phyloP scores from a whole-genome alignment of 2,797 vertebrate species.

The Paguma larvata region DNA sequence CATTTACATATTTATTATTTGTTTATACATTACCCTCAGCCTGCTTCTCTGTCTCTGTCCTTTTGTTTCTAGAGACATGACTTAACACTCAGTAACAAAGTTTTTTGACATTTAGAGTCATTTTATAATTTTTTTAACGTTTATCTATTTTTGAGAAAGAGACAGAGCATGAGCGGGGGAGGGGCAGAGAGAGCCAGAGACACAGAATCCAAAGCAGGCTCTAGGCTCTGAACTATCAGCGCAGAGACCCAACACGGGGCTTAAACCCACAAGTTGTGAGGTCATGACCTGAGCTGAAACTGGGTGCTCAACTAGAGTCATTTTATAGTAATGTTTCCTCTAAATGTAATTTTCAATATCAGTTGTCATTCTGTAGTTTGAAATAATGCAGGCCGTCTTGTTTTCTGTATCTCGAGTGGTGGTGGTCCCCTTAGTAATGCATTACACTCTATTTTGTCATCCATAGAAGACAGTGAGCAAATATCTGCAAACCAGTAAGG shows the following conservation, averaged over 20 bases:
- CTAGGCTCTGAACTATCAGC: too few relatives aligned
- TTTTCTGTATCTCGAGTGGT: not conserved
- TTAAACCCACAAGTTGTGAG: too few relatives aligned
- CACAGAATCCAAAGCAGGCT: too few relatives aligned
- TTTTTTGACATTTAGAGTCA: constrained; percentile 27
- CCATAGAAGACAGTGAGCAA: constrained; percentile 54
- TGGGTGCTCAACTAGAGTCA: not conserved
- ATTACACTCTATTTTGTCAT: constrained; percentile 32
- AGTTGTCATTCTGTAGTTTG: not conserved
- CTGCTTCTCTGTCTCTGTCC: not conserved
- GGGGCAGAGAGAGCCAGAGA: too few relatives aligned
- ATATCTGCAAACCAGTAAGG: constrained; percentile 55
- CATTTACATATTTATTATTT: not conserved
- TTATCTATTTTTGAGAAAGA: too few relatives aligned
- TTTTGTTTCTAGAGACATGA: not conserved
- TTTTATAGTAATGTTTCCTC: not conserved
- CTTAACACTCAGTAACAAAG: not conserved
- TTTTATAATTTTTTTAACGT: not conserved
- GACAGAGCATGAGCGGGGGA: too few relatives aligned
- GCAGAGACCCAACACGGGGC: too few relatives aligned
- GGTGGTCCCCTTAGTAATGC: not conserved
- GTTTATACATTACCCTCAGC: not conserved
- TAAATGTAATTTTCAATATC: constrained; percentile 42
- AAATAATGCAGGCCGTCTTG: not conserved
- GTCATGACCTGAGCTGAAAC: too few relatives aligned